Conservation (phyloP, 53 echinoderm and acorn worm genomes). For the Antedon mediterranea region DNA sequence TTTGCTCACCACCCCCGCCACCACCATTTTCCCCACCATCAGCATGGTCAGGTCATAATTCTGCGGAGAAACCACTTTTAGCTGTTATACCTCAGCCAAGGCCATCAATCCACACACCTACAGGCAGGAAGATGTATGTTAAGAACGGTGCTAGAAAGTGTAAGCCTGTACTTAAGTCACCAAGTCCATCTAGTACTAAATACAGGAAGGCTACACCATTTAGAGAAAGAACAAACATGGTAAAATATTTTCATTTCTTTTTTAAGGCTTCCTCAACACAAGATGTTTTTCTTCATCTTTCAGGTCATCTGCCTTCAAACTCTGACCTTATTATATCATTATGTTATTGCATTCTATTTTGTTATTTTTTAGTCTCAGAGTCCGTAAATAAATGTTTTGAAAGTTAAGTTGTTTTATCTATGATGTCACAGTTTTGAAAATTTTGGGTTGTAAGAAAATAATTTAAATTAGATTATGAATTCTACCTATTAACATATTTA, state of each 20-base stretch:
- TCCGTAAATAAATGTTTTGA: no score
- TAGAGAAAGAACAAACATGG: conserved; percentile 35
- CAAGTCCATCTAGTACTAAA: conserved; percentile 5
- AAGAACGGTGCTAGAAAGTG: neutral
- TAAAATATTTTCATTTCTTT: neutral
- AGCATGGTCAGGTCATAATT: neutral
- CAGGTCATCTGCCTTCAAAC: no score
- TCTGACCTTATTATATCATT: no score
- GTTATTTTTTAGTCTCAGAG: no score
- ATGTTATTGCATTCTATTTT: no score
- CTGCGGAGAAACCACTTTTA: neutral
- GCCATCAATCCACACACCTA: neutral
- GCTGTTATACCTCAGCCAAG: neutral
- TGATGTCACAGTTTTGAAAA: no score
- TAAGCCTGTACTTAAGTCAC: conserved; percentile 6
- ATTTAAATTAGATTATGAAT: no score
- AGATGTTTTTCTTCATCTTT: no score
- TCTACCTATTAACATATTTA: no score
- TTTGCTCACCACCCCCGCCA: neutral
- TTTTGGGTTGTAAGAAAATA: no score
- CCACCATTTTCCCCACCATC: conserved; percentile 5
- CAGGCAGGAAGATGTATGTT: neutral
- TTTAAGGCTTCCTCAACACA: no score
- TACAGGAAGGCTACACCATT: conserved; percentile 14
- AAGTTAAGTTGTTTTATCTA: no score